Evolutionary conservation across 1,140 invertebrate genomes (phyloP), one percentile per base, ranked within the genome.

Genomic region (Protaetia brevitarsis): DNA sequence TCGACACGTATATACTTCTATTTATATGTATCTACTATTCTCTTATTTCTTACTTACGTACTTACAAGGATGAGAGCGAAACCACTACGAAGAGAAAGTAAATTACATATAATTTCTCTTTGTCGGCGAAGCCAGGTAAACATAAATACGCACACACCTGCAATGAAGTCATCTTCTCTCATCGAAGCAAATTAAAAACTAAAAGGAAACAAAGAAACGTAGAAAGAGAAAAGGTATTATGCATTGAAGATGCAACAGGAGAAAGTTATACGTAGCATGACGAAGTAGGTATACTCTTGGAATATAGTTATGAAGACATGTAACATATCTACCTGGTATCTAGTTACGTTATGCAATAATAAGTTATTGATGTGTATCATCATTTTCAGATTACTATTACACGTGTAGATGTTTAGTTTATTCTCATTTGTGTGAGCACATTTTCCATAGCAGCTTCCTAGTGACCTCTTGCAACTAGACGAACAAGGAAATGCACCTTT

Each of bases 11-110:
- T n/a, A n/a, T n/a, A n/a, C n/a, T n/a, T n/a, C n/a, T n/a, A n/a
- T n/a, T n/a, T n/a, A n/a, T n/a, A n/a, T n/a, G n/a, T n/a, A n/a
- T n/a, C n/a, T n/a, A n/a, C n/a, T n/a, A n/a, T n/a, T n/a, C n/a
- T n/a, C n/a, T n/a, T n/a, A n/a, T n/a, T n/a, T n/a, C n/a, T n/a
- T n/a, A n/a, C n/a, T n/a, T n/a, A n/a, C n/a, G n/a, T n/a, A n/a
- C n/a, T n/a, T n/a, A n/a, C n/a, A n/a, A n/a, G n/a, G n/a, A n/a
- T n/a, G n/a, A n/a, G n/a, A n/a, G n/a, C n/a, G n/a, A n/a, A n/a
- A n/a, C n/a, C n/a, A n/a, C n/a, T n/a, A 21, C 41, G 41, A 51
- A 51, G 41, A 51, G 41, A 51, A 51, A 51, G 41, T 51, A 51
- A 51, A 51, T 51, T 51, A 51, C 41, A 19, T 19, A 23, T 51